A percentile compares a stretch with the other conserved stretches of the same genome.
These are phyloP conservation scores for Apoda limacodes DNA, from an alignment of 2,888 invertebrate genomes.

Conservation along the genomic window DNA sequence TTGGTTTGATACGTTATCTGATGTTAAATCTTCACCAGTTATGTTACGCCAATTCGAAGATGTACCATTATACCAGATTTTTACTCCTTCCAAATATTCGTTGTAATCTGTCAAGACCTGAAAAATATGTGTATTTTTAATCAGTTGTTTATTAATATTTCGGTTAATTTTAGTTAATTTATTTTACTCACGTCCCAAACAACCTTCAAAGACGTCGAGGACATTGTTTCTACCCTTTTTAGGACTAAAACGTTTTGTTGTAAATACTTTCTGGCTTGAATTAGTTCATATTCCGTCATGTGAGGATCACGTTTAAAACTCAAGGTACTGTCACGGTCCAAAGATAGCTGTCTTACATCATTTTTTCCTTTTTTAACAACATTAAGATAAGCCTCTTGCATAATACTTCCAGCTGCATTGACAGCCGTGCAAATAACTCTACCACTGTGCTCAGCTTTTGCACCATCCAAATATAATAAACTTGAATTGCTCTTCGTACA, in stretches of 20 bases:
- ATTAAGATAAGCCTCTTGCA: slow-evolving; percentile 62
- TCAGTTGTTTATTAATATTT: slow-evolving; percentile 1
- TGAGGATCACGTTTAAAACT: slow-evolving; percentile 47
- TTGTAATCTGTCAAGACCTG: slow-evolving; percentile 65
- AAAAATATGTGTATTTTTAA: too few species aligned
- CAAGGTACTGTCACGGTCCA: slow-evolving; percentile 32
- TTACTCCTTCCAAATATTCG: slow-evolving; percentile 75
- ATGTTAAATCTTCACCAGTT: slow-evolving; percentile 38
- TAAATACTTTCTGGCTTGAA: slow-evolving; percentile 82
- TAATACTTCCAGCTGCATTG: slow-evolving; percentile 61
- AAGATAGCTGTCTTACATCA: slow-evolving; percentile 40
- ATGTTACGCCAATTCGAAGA: slow-evolving; percentile 56
- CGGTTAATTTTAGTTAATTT: too few species aligned
- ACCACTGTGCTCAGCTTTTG: slow-evolving; percentile 54
- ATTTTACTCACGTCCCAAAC: slow-evolving; percentile 85
- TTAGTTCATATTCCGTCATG: slow-evolving; percentile 80
- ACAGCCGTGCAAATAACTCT: slow-evolving; percentile 63
- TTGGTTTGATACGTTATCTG: slow-evolving; percentile 36
- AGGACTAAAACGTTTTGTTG: slow-evolving; percentile 85
- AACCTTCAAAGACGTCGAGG: slow-evolving; percentile 81
- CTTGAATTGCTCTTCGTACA: slow-evolving; percentile 62
- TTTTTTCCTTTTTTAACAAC: slow-evolving; percentile 56
- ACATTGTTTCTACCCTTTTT: slow-evolving; percentile 73
- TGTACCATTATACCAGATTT: slow-evolving; percentile 70
- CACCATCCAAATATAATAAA: slow-evolving; percentile 57